Evolutionary conservation across 2,113 vertebrate species (phyloP).

Genomic region (Atrichornis clamosus): DNA sequence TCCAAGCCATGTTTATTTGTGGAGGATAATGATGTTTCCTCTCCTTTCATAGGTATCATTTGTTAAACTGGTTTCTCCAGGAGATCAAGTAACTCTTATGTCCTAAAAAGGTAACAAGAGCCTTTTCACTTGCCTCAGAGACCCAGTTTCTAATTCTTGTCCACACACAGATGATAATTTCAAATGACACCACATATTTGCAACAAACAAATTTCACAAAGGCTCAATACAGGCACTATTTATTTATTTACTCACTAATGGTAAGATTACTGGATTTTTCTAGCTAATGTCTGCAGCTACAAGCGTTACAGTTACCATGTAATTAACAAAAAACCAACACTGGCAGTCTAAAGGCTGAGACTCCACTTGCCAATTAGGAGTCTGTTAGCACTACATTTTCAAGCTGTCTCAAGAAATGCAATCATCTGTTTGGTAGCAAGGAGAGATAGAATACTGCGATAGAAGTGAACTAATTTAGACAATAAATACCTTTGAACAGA

Average conservation of each 20-base stretch:
- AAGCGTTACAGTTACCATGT: not conserved
- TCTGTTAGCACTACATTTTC: not conserved
- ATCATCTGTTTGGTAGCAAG: not conserved
- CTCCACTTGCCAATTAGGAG: not conserved
- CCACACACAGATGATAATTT: not conserved
- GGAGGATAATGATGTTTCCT: slow-evolving; percentile 13
- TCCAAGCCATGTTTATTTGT: not conserved
- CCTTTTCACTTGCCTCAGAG: not conserved
- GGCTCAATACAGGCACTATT: not conserved
- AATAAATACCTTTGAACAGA: not conserved
- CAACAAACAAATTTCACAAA: not conserved
- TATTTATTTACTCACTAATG: not conserved
- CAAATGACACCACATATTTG: not conserved
- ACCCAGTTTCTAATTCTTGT: slow-evolving; percentile 27
- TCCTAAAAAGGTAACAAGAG: slow-evolving; percentile 50
- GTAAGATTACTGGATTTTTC: not conserved
- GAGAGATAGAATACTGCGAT: not conserved
- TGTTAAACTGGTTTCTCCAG: slow-evolving; percentile 46
- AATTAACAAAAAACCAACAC: not conserved
- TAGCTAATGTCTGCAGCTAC: not conserved
- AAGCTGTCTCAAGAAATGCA: not conserved
- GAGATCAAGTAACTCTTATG: slow-evolving; percentile 51
- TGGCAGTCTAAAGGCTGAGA: not conserved
- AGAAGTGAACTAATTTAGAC: not conserved
- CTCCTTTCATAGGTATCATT: slow-evolving; percentile 28